Evolutionary conservation across 1,140 invertebrate genomes (phyloP).

Genomic region (Caenorhabditis inopinata): DNA sequence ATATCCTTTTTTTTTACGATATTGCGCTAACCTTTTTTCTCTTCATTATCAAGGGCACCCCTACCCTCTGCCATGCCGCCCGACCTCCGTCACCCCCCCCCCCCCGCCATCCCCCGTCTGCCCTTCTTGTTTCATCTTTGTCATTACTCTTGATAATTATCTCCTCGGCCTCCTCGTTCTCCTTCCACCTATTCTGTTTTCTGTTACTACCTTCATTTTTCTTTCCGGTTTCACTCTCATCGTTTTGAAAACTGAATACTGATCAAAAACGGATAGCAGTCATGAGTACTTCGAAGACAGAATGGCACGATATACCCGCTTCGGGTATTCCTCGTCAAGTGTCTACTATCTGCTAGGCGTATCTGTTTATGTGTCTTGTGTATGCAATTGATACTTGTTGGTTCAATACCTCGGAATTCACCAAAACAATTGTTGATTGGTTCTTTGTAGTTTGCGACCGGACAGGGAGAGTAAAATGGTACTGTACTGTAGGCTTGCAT

Average conservation of each 20-base stretch:
- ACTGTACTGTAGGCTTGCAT: too few species aligned
- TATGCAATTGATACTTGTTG: not conserved
- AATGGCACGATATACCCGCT: conserved; percentile 8
- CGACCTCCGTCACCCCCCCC: too few species aligned
- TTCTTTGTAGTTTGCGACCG: too few species aligned
- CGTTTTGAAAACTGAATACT: conserved; percentile 12
- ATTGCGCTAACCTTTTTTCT: not conserved
- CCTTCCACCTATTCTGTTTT: too few species aligned
- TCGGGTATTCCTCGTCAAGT: not conserved
- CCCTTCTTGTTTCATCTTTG: conserved; percentile 6
- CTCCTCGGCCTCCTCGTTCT: not conserved
- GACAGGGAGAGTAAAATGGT: too few species aligned
- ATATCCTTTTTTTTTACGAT: too few species aligned
- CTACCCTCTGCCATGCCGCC: too few species aligned
- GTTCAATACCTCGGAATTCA: too few species aligned
- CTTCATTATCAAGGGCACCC: not conserved
- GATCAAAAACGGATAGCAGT: not conserved
- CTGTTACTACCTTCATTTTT: not conserved
- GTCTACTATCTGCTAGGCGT: not conserved
- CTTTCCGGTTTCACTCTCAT: not conserved
- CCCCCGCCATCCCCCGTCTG: too few species aligned
- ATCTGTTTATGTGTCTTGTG: conserved; percentile 17
- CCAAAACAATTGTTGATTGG: too few species aligned
- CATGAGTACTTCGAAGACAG: not conserved
- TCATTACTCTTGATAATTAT: not conserved